A percentile compares a stretch with the other conserved stretches of the same genome.
Evolutionary conservation across 2,113 vertebrate species (phyloP).

Genomic region (Phaethon lepturus): DNA sequence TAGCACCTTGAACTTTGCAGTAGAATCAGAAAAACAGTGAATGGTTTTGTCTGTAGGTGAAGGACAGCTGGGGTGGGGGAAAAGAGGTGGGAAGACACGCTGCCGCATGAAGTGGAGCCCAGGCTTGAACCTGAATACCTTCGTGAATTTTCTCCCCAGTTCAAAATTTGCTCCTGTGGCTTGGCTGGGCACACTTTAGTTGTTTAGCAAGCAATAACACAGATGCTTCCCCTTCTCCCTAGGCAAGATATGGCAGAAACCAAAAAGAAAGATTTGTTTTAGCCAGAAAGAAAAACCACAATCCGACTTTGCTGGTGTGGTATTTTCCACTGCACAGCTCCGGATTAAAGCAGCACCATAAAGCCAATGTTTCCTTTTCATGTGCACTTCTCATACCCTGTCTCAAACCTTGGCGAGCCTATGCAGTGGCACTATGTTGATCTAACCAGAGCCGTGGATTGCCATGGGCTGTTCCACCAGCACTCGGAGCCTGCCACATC

Average conservation of each 20-base stretch:
- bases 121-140: slow-evolving; percentile 12
- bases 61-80: neutral
- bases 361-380: neutral
- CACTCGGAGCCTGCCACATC: neutral
- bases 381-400: neutral
- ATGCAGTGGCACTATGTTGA: neutral
- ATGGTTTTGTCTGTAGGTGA: neutral
- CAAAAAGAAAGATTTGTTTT: slow-evolving; percentile 48
- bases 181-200: slow-evolving; percentile 4
- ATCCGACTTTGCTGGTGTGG: neutral
- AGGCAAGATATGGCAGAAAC: slow-evolving; percentile 34
- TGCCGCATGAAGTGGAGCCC: neutral
- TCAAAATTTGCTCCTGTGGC: slow-evolving; percentile 35
- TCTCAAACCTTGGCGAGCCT: neutral
- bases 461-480: neutral
- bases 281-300: slow-evolving; percentile 38
- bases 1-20: neutral
- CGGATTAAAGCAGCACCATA: neutral
- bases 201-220: slow-evolving; percentile 67
- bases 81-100: neutral
- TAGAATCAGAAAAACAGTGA: neutral
- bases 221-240: slow-evolving; percentile 57
- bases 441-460: neutral
- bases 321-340: slow-evolving; percentile 35
- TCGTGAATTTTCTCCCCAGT: slow-evolving; percentile 22